These are phyloP conservation scores for Eucriotettix oculatus DNA, from an alignment of 2,888 invertebrate genomes.

Conservation along the genomic window DNA sequence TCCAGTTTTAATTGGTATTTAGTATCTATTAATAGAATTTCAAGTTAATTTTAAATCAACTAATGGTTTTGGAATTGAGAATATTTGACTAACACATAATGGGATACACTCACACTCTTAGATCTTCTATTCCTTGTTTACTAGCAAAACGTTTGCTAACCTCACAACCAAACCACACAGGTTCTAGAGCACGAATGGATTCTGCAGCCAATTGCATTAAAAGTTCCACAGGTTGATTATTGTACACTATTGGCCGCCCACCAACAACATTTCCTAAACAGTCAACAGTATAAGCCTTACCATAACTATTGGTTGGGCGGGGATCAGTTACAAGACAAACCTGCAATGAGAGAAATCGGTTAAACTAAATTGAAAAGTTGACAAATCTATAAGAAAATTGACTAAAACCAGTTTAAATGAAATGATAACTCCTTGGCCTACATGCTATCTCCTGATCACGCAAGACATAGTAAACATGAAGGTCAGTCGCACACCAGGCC, in stretches of 20 bases:
- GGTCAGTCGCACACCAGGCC: too few species aligned
- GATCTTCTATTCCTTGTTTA: slow-evolving; percentile 63
- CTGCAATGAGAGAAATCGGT: slow-evolving; percentile 25
- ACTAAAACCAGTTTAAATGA: too few species aligned
- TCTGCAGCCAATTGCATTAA: slow-evolving; percentile 57
- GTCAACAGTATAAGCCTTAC: slow-evolving; percentile 66
- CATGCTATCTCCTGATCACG: too few species aligned
- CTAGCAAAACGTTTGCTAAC: slow-evolving; percentile 63
- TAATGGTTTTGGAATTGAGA: too few species aligned
- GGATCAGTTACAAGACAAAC: slow-evolving; percentile 80
- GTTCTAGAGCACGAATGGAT: slow-evolving; percentile 62
- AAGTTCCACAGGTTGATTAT: slow-evolving; percentile 70
- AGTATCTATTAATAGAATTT: too few species aligned
- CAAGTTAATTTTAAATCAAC: too few species aligned
- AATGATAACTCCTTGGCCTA: too few species aligned
- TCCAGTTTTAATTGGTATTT: too few species aligned
- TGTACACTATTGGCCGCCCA: slow-evolving; percentile 62
- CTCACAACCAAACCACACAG: slow-evolving; percentile 89
- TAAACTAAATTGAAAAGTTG: not conserved
- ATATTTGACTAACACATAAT: not conserved
- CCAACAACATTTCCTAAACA: slow-evolving; percentile 79
- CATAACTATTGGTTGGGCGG: slow-evolving; percentile 59
- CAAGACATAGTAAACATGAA: too few species aligned
- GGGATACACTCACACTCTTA: slow-evolving; percentile 43
- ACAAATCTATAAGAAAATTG: too few species aligned